Evolutionary conservation across 2,797 vertebrate species (phyloP).

Genomic region (Micropoecilia bifurca): DNA sequence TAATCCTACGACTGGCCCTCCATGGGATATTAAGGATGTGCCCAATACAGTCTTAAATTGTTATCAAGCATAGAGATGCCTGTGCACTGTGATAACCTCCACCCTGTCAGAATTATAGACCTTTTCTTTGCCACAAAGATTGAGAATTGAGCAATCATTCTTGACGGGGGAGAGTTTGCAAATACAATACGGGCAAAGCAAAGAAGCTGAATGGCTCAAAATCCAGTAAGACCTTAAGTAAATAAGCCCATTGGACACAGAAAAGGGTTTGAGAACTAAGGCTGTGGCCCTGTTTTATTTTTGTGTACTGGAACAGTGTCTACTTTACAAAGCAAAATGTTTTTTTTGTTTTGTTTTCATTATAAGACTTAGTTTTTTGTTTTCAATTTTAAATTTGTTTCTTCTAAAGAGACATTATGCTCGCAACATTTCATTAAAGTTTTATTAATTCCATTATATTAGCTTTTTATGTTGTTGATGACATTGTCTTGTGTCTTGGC

Average conservation of each 20-base stretch:
- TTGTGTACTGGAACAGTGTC: conserved; percentile 63
- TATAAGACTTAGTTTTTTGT: conserved; percentile 27
- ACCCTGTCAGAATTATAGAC: conserved; percentile 70
- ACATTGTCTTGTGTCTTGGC: conserved; percentile 34
- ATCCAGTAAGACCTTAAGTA: conserved; percentile 78
- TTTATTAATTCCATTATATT: conserved; percentile 55
- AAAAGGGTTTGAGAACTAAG: conserved; percentile 68
- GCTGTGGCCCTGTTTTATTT: conserved; percentile 71
- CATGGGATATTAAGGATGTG: conserved; percentile 64
- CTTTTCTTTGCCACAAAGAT: conserved; percentile 65
- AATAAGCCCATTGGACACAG: conserved; percentile 82
- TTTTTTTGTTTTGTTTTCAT: conserved; percentile 13
- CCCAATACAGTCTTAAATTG: conserved; percentile 59
- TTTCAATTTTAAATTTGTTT: conserved; percentile 30
- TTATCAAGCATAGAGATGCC: conserved; percentile 68
- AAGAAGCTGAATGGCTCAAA: conserved; percentile 76
- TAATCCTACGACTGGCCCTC: conserved; percentile 71
- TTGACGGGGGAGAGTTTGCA: conserved; percentile 74
- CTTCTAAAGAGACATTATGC: conserved; percentile 52
- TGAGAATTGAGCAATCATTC: conserved; percentile 77
- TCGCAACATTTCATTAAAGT: conserved; percentile 64
- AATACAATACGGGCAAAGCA: conserved; percentile 75
- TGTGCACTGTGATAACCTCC: conserved; percentile 69
- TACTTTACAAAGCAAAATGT: conserved; percentile 39
- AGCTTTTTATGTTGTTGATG: conserved; percentile 33